Percentiles rank a stretch among this genome's conserved stretches.
Conservation (phyloP, 2,113 vertebrate species). For the Gavialis gangeticus region DNA sequence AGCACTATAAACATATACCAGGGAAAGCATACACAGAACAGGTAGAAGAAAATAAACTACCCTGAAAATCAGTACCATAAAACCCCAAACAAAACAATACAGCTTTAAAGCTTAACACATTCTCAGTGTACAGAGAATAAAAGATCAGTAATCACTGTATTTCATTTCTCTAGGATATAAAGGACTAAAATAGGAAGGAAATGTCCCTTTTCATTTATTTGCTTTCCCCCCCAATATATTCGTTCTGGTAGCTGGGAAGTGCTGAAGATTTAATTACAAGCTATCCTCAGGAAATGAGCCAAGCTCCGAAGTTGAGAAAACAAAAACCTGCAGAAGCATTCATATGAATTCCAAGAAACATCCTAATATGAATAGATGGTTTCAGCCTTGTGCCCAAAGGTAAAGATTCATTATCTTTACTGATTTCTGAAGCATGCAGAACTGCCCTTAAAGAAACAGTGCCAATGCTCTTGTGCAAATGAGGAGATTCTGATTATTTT, state of each 20-base stretch:
- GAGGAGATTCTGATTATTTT: not conserved
- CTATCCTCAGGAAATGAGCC: no score
- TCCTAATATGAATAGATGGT: not conserved
- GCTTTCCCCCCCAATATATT: fast-evolving
- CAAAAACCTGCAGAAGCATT: no score
- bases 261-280: no score
- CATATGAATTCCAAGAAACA: not conserved
- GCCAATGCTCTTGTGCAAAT: not conserved
- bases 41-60: not conserved
- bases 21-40: not conserved
- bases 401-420: not conserved
- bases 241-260: no score
- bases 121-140: not conserved
- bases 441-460: not conserved
- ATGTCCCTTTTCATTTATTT: not conserved
- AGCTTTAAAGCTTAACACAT: not conserved
- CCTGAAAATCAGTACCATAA: not conserved
- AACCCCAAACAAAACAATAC: not conserved
- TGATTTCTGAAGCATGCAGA: not conserved
- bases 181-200: fast-evolving
- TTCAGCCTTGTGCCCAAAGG: not conserved
- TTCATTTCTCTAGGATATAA: not conserved
- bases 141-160: not conserved
- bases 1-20: not conserved
- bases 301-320: no score